These are phyloP conservation scores for Alligator mississippiensis DNA, from an alignment of 2,113 vertebrate genomes.

Conservation along the genomic window DNA sequence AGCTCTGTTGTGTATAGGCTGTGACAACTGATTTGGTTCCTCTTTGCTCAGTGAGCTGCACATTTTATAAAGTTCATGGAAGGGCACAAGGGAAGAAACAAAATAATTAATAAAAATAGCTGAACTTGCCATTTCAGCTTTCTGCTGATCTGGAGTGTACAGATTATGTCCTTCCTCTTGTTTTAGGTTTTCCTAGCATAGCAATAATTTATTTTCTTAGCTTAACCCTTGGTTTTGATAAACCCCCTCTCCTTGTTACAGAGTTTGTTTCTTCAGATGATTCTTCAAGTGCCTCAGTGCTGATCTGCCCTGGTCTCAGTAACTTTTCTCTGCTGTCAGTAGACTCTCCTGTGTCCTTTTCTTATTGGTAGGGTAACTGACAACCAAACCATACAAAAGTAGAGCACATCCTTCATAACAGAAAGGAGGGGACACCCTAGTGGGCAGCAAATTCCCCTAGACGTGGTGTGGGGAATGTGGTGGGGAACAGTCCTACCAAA, in stretches of 20 bases:
- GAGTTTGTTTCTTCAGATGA: background rate
- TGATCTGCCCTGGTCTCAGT: conserved; percentile 1
- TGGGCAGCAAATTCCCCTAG: too few relatives aligned
- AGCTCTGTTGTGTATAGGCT: conserved; percentile 77
- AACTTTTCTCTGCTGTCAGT: background rate
- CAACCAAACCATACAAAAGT: background rate
- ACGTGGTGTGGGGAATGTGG: background rate
- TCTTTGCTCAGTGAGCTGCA: conserved; percentile 73
- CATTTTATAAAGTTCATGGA: conserved; percentile 71
- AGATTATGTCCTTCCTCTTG: conserved; percentile 31
- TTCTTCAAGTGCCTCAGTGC: conserved; percentile 2
- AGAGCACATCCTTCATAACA: background rate
- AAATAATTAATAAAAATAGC: conserved; percentile 64
- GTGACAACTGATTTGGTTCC: conserved; percentile 70
- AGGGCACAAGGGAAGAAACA: conserved; percentile 31
- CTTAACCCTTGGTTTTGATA: conserved; percentile 68
- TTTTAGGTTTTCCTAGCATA: conserved; percentile 58
- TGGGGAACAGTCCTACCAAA: background rate
- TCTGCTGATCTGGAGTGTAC: conserved; percentile 47
- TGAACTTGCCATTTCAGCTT: conserved; percentile 29
- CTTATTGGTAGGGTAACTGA: background rate
- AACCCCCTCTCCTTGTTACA: conserved; percentile 42
- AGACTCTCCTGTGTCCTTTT: background rate
- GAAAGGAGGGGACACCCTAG: background rate
- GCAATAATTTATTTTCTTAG: conserved; percentile 74